phyloP scores from a whole-genome alignment of 2,113 vertebrate species.

The Nothocercus nigrocapillus region DNA sequence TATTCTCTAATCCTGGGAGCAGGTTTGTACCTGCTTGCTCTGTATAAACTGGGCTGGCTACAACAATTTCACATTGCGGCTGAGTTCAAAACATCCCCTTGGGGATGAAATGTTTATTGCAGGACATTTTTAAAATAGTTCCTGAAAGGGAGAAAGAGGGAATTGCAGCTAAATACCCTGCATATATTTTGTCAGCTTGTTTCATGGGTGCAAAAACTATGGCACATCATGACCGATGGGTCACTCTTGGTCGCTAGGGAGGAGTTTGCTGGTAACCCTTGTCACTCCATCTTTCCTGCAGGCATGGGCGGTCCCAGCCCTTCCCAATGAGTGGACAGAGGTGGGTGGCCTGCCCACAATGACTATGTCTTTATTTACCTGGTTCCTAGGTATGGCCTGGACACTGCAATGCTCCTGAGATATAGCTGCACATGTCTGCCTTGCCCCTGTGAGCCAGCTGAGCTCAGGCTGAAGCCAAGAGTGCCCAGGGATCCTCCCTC shows the following conservation, averaged over 20 bases:
- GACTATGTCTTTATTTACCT: neutral
- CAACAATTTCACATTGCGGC: slow-evolving; percentile 57
- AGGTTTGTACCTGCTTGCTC: slow-evolving; percentile 77
- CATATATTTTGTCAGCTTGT: neutral
- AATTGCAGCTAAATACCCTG: neutral
- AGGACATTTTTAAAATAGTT: slow-evolving; percentile 52
- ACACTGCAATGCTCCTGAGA: neutral
- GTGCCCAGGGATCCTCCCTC: neutral
- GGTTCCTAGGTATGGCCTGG: neutral
- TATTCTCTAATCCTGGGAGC: slow-evolving; percentile 74
- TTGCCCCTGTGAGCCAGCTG: rapidly evolving
- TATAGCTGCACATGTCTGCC: neutral
- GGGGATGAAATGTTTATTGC: slow-evolving; percentile 65
- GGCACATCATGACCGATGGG: rapidly evolving
- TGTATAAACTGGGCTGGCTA: slow-evolving; percentile 65
- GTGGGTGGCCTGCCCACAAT: neutral
- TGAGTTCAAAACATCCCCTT: slow-evolving; percentile 64
- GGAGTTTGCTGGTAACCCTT: neutral
- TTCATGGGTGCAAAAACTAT: rapidly evolving
- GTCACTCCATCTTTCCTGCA: neutral
- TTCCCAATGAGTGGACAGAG: neutral
- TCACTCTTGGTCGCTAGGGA: neutral
- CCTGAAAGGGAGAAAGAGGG: neutral
- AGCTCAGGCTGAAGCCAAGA: neutral
- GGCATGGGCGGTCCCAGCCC: neutral